Conservation (phyloP, 53 echinoderm and acorn worm species). For the Antedon mediterranea region DNA sequence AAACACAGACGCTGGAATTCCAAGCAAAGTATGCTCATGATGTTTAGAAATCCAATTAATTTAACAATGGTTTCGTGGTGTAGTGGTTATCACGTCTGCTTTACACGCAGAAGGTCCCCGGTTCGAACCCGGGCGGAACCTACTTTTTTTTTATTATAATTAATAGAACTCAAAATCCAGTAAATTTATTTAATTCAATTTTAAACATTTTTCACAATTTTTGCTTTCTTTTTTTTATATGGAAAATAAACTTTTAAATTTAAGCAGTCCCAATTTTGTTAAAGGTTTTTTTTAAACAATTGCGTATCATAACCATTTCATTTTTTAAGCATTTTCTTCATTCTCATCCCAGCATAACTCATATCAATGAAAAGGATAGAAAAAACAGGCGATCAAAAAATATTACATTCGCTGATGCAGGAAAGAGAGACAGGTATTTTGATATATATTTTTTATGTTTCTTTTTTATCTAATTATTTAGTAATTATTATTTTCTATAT, state of each 20-base stretch:
- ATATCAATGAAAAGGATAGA: constrained; percentile 64
- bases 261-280: too few relatives aligned
- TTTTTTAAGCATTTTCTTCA: background rate
- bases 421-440: constrained; percentile 89
- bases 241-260: too few relatives aligned
- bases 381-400: constrained; percentile 74
- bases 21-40: constrained; percentile 40
- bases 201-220: background rate
- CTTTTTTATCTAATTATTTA: background rate
- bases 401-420: constrained; percentile 49
- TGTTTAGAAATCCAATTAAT: fast-evolving
- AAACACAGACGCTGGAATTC: constrained; percentile 56
- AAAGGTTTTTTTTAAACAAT: too few relatives aligned
- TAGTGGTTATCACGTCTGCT: constrained; percentile 99
- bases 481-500: too few relatives aligned
- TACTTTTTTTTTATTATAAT: constrained; percentile 1
- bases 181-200: too few relatives aligned
- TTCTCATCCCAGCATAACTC: constrained; percentile 25
- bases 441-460: background rate
- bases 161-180: too few relatives aligned
- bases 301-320: background rate
- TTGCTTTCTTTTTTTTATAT: background rate
- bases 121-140: constrained; percentile 91
- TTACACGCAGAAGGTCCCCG: constrained; percentile 99
- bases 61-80: constrained; percentile 49